Percentiles rank a stretch among this genome's conserved stretches.
These are phyloP conservation scores for Notarius lentiginosus DNA, from an alignment of 2,113 vertebrate species.

Conservation along the genomic window DNA sequence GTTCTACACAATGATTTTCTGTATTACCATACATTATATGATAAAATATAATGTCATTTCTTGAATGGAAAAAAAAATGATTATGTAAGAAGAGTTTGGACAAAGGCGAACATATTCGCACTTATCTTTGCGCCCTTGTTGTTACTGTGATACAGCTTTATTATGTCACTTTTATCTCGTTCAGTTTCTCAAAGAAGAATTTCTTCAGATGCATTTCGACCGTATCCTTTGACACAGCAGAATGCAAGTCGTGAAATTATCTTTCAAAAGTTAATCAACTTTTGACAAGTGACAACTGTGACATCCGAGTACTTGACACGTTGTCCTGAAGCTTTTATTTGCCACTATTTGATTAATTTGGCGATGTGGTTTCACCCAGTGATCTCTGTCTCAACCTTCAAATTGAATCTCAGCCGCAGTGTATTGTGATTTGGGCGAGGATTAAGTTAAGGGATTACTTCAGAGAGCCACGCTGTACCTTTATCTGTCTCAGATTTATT, in stretches of 20 bases:
- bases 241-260: not conserved
- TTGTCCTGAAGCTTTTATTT: not conserved
- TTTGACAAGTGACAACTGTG: not conserved
- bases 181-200: not conserved
- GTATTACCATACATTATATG: not conserved
- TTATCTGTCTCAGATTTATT: conserved; percentile 26
- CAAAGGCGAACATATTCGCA: not conserved
- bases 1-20: not conserved
- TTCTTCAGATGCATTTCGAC: not conserved
- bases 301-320: not conserved
- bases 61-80: not conserved
- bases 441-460: conserved; percentile 25
- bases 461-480: conserved; percentile 9
- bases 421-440: conserved; percentile 8
- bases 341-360: not conserved
- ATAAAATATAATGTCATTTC: not conserved
- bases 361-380: not conserved
- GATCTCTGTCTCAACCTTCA: not conserved
- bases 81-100: not conserved
- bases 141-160: not conserved
- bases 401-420: not conserved
- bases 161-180: not conserved
- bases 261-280: not conserved
- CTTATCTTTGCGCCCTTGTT: not conserved
- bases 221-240: not conserved